Base-by-base conservation (phyloP, 2,888 invertebrate genomes). In the Agrochola circellaris region DNA sequence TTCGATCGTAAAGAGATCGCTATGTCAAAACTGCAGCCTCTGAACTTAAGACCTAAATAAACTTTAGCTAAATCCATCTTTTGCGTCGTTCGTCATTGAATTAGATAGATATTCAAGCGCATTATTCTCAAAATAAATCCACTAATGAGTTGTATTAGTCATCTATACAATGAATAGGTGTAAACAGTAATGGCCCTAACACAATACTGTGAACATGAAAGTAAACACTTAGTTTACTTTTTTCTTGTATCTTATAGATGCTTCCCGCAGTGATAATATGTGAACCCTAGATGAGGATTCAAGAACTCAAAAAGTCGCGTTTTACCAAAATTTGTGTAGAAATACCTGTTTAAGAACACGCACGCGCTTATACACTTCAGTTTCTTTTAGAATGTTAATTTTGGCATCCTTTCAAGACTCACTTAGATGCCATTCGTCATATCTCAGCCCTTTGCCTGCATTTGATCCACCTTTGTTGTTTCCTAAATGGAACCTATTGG, bases 381-480 rank as follows among this genome's bases (percentile, higher is more conserved):
- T 75, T 70, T 75, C 42, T 8, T 67, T 42, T 23, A 54, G 64
- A 79, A 81, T 83, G 69, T 62, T 20, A 30, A 42, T 26, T 13
- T 64, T 84, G 84, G 81, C 84, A 60, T 26, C 7, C 1, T 62
- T 67, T 69, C 75, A 75, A 67, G 34, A 13, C 48, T 58, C 65
- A 42, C 65, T 51, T 20, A 38, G 38, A 15, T 62, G 56, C 51
- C 11, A 42, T 65, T 79, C 34, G 48, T 65, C 54, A 79, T 68
- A 13, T 42, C 26, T 26, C 26, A 56, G 56, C 58, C 61, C 20
- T 60, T 65, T 71, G n/a, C 15, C 11, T 42, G 51, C n/a, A 42
- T 62, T 68, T 51, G 13, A 62, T 56, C 26, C 11, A 23, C 58
- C 30, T 34, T 26, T 75, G 23, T 48, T 51, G 1, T 60, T n/a